Evolutionary conservation across 2,113 vertebrate genomes (phyloP).

Genomic region (Rhinolophus sinicus): DNA sequence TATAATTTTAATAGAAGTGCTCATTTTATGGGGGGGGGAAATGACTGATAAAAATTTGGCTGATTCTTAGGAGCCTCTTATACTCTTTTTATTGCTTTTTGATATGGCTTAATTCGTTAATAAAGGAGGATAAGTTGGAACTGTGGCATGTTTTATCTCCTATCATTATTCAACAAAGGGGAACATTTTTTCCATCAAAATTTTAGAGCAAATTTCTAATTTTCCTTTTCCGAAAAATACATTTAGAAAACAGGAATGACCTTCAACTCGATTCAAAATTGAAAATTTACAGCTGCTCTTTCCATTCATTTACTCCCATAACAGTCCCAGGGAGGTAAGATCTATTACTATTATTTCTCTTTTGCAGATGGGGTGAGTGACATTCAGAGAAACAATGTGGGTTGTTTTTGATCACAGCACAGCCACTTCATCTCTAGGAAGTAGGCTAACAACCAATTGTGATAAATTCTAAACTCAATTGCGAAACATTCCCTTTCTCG

Average conservation of each 20-base stretch:
- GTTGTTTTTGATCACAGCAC: neutral
- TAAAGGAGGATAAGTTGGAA: constrained; percentile 51
- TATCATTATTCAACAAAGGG: constrained; percentile 52
- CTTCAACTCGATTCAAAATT: constrained; percentile 34
- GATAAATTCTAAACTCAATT: constrained; percentile 12
- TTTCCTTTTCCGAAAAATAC: constrained; percentile 44
- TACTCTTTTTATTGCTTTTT: constrained; percentile 60
- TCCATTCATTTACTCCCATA: neutral
- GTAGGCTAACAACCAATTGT: neutral
- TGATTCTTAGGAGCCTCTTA: constrained; percentile 62
- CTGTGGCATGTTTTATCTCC: constrained; percentile 42
- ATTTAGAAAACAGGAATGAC: neutral
- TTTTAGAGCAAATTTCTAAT: constrained; percentile 54
- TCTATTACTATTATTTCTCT: neutral
- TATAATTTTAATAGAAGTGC: constrained; percentile 73
- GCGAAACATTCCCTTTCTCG: neutral
- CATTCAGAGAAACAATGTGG: neutral
- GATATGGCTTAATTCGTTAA: constrained; percentile 66
- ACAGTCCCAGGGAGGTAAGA: neutral
- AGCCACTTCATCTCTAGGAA: neutral
- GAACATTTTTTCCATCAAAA: constrained; percentile 65
- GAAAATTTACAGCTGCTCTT: constrained; percentile 17
- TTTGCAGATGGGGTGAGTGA: neutral
- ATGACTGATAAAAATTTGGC: constrained; percentile 67
- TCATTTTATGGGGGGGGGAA: constrained; percentile 64